phyloP scores from a whole-genome alignment of 2,888 invertebrate species.

The Diabrotica balteata region DNA sequence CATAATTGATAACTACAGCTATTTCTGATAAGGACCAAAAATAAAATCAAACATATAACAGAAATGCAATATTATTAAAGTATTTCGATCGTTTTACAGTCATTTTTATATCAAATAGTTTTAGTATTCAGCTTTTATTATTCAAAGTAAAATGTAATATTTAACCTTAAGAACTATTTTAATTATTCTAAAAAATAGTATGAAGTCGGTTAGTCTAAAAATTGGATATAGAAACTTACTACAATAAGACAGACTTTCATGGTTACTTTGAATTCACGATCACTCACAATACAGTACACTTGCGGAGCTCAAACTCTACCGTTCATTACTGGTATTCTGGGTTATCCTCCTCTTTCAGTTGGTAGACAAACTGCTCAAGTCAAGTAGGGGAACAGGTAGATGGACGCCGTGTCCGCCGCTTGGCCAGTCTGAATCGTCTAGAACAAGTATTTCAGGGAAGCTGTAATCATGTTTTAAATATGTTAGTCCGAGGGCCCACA shows the following conservation, averaged over 20 bases:
- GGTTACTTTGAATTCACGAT: slow-evolving; percentile 15
- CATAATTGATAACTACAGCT: too few relatives aligned
- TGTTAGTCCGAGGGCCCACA: not conserved
- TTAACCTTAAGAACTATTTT: too few relatives aligned
- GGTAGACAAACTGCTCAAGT: slow-evolving; percentile 17
- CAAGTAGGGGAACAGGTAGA: slow-evolving; percentile 33
- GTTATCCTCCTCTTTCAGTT: slow-evolving; percentile 28
- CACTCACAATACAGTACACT: slow-evolving; percentile 9
- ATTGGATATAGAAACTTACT: slow-evolving; percentile 16
- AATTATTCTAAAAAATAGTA: too few relatives aligned
- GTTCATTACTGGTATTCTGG: slow-evolving; percentile 25
- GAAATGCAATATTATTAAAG: too few relatives aligned
- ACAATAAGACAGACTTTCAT: slow-evolving; percentile 30
- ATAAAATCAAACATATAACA: too few relatives aligned
- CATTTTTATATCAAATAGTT: too few relatives aligned
- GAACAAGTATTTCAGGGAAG: slow-evolving; percentile 11
- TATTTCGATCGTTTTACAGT: too few relatives aligned
- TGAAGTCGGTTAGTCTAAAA: too few relatives aligned
- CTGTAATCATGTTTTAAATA: slow-evolving; percentile 13
- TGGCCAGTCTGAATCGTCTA: slow-evolving; percentile 9
- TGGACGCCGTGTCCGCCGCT: not conserved
- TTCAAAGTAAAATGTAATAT: too few relatives aligned
- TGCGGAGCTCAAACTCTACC: slow-evolving; percentile 23
- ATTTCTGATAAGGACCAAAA: too few relatives aligned
- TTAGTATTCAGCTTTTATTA: too few relatives aligned